These are phyloP conservation scores for Brachionus sp. DNA, from an alignment of 1,140 invertebrate genomes.

Conservation along the genomic window DNA sequence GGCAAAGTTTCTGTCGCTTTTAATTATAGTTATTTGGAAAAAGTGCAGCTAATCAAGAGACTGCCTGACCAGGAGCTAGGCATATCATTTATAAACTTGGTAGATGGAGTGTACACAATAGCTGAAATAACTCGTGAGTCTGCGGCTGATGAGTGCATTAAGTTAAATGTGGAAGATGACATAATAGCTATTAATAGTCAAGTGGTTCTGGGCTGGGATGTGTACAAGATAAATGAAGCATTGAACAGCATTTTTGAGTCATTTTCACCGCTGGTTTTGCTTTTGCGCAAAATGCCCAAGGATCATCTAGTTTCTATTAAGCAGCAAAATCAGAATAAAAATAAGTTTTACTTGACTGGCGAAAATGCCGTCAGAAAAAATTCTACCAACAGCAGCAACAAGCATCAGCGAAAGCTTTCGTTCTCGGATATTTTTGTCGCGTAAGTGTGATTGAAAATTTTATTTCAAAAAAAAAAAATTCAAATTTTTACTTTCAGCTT, in stretches of 20 bases:
- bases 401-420: slow-evolving; percentile 15
- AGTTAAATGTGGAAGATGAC: slow-evolving; percentile 41
- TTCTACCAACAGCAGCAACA: background rate
- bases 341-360: background rate
- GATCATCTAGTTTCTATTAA: background rate
- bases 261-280: background rate
- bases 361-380: slow-evolving; percentile 1
- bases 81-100: background rate
- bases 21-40: slow-evolving; percentile 35
- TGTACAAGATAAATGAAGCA: background rate
- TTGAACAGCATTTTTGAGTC: background rate
- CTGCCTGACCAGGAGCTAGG: background rate
- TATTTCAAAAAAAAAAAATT: background rate
- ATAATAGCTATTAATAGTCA: slow-evolving; percentile 37
- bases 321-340: slow-evolving; percentile 26
- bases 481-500: background rate
- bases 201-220: slow-evolving; percentile 35
- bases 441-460: background rate
- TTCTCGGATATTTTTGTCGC: slow-evolving; percentile 29
- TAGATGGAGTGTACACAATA: slow-evolving; percentile 42
- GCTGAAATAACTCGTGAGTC: slow-evolving; percentile 10
- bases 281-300: slow-evolving; percentile 39
- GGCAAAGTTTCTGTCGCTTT: slow-evolving; percentile 27
- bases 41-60: slow-evolving; percentile 3
- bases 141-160: slow-evolving; percentile 26